Evolutionary conservation across 23 tunicate species (phyloP).

Genomic region (Oikopleura albicans): DNA sequence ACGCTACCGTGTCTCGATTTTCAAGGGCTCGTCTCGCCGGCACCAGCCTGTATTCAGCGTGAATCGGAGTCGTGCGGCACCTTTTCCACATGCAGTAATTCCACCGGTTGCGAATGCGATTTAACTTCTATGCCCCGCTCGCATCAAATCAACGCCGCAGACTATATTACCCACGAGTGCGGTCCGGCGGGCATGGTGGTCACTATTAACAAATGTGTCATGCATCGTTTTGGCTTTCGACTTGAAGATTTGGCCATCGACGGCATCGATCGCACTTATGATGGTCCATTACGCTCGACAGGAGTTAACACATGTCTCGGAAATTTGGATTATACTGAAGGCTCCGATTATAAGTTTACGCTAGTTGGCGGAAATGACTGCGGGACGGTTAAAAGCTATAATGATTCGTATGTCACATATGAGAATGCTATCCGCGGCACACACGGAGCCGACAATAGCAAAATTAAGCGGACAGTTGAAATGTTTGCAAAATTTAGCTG

Average conservation of each 20-base stretch:
- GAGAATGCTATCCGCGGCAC: neutral
- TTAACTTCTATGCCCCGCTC: neutral
- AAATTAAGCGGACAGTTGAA: neutral
- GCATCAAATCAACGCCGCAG: neutral
- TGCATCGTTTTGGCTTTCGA: conserved; percentile 1
- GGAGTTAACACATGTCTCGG: neutral
- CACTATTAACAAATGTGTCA: neutral
- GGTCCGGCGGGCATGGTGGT: neutral
- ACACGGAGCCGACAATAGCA: neutral
- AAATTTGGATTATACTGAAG: neutral
- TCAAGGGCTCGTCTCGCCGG: neutral
- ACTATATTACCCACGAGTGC: neutral
- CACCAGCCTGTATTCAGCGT: neutral
- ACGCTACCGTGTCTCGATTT: neutral
- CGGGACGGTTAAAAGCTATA: neutral
- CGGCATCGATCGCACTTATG: neutral
- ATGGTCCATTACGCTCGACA: neutral
- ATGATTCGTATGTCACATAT: neutral
- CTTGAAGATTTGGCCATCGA: conserved; percentile 14
- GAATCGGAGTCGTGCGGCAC: neutral
- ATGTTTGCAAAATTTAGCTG: neutral
- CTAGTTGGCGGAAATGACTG: neutral
- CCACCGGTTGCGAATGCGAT: neutral
- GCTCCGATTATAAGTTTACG: neutral
- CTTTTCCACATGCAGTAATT: neutral